Percentiles rank a stretch among this genome's conserved stretches.
These are phyloP conservation scores for Ectobius pallidus DNA, from an alignment of 2,888 invertebrate genomes.

Conservation along the genomic window DNA sequence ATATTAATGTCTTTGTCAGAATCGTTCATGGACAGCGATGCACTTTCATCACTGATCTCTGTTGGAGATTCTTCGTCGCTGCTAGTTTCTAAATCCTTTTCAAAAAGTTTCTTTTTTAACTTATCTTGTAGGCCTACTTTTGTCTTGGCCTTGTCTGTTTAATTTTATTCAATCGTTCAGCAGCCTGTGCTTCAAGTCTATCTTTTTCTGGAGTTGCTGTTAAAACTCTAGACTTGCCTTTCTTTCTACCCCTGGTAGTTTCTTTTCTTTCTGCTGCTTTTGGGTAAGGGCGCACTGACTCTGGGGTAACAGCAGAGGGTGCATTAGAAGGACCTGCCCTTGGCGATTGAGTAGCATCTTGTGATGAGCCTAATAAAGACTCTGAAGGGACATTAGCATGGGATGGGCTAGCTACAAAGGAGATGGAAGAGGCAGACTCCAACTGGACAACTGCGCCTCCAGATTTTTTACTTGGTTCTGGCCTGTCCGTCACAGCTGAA, in stretches of 20 bases:
- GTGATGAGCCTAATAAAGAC: not conserved
- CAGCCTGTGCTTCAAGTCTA: not conserved
- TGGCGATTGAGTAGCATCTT: not conserved
- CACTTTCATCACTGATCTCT: too few relatives aligned
- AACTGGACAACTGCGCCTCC: not conserved
- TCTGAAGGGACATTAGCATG: not conserved
- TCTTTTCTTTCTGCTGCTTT: not conserved
- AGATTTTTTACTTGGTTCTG: not conserved
- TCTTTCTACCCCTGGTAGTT: not conserved
- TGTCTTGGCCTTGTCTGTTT: too few relatives aligned
- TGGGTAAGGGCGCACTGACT: too few relatives aligned
- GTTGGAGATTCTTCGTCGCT: too few relatives aligned
- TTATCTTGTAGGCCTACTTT: too few relatives aligned
- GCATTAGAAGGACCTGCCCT: not conserved
- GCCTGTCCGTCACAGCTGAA: slow-evolving; percentile 4
- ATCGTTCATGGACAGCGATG: too few relatives aligned
- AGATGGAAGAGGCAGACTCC: not conserved
- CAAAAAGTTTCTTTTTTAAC: too few relatives aligned
- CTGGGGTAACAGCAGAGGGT: too few relatives aligned
- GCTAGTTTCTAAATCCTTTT: too few relatives aligned
- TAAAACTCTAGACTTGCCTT: not conserved
- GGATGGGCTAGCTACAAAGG: not conserved
- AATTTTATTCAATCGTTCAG: too few relatives aligned
- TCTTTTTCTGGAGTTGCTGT: not conserved
- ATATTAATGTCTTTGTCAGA: too few relatives aligned